Base-by-base conservation (phyloP, 2,113 vertebrate genomes). In the Podocnemis expansa region DNA sequence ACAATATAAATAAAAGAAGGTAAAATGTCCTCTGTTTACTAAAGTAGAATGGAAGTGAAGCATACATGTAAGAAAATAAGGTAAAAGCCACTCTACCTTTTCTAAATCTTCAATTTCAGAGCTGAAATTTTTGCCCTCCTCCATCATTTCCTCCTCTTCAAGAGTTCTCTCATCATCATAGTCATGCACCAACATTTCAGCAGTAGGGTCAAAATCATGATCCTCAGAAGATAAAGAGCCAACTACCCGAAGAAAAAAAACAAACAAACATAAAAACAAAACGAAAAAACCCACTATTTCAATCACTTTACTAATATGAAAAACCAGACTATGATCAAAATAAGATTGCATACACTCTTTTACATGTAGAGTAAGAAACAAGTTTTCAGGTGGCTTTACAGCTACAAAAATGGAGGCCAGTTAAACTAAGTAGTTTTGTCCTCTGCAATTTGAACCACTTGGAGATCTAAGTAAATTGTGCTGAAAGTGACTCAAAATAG, bases 151-250 rank as follows among this genome's bases (percentile, higher is more conserved):
- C 96, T 99, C 99, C 80, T 99, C 99, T 96, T 99, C 99, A 1
- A 99, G 98, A 91, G 99, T 99, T 97, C 99, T 97, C 93, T 99
- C 99, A 80, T 99, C 99, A 95, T 99, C 99, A 94, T 99, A 99
- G 95, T 99, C 99, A 91, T 99, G 99, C 92, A 99, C 99, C 98
- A 99, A 95, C 99, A 99, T 99, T 98, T 99, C 99, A 97, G 99
- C 99, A 84, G 99, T 99, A 16, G 99, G 99, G 98, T 99, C 99
- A 97, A 99, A 99, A 97, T 99, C 99, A 99, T 99, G 99, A 97
- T 99, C 99, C 95, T 99, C 99, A 88, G 99, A 99, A 25, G 99
- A 99, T 97, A 99, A 98, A 98, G 99, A 99, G 98, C 99, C 99
- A 98, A 99, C 99, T 99, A 95, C 13, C n/a, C n/a, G n/a, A n/a